Percentiles rank a stretch among this genome's conserved stretches.
Evolutionary conservation across 2,888 invertebrate species (phyloP).

Genomic region (Drosophila fulvimacula): DNA sequence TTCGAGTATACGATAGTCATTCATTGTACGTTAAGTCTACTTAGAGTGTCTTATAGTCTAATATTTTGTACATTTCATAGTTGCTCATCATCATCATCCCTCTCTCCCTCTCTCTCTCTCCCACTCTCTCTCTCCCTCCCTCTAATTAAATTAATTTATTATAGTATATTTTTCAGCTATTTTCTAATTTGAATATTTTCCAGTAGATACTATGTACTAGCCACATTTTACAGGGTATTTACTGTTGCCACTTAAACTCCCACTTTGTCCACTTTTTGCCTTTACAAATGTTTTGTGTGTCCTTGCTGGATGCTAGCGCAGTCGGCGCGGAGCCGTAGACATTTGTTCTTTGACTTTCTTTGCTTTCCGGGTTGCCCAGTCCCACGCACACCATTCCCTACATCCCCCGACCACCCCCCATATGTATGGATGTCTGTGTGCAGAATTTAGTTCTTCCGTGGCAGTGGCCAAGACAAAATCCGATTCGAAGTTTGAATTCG

Average conservation of each 20-base stretch:
- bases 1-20: neutral
- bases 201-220: too few relatives aligned
- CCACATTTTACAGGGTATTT: constrained; percentile 30
- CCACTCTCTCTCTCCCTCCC: too few relatives aligned
- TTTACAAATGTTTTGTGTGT: constrained; percentile 48
- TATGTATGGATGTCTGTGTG: constrained; percentile 7
- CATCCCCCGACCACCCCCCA: neutral
- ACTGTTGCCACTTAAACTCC: neutral
- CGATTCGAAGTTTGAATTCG: constrained; percentile 32
- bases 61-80: neutral
- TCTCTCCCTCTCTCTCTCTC: too few relatives aligned
- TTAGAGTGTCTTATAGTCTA: neutral
- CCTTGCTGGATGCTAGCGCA: constrained; percentile 37
- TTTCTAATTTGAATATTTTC: neutral
- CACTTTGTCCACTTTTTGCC: constrained; percentile 19
- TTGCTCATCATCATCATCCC: too few relatives aligned
- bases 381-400: constrained; percentile 2
- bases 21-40: neutral
- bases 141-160: too few relatives aligned
- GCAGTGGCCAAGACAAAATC: constrained; percentile 41
- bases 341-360: constrained; percentile 80
- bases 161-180: neutral
- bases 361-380: constrained; percentile 65
- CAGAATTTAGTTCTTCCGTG: constrained; percentile 35
- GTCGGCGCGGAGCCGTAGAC: constrained; percentile 53